phyloP scores from a whole-genome alignment of 2,113 vertebrate species.

The Pavo muticus region DNA sequence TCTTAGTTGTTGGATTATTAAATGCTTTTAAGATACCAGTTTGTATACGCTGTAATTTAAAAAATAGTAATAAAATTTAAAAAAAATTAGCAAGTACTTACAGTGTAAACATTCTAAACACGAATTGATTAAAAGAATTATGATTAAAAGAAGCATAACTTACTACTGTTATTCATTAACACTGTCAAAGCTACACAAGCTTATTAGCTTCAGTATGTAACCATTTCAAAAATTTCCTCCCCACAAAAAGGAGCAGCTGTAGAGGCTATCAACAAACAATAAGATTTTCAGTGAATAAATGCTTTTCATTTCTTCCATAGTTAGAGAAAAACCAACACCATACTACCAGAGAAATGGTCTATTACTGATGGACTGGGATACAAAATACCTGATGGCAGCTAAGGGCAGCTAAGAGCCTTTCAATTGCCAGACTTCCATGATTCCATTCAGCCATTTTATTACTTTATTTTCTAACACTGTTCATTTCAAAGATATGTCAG shows the following conservation, averaged over 20 bases:
- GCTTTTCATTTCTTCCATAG: neutral
- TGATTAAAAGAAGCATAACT: neutral
- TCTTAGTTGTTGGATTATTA: constrained; percentile 97
- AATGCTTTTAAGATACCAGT: constrained; percentile 94
- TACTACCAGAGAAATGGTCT: neutral
- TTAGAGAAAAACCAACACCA: neutral
- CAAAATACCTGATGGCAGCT: neutral
- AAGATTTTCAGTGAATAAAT: neutral
- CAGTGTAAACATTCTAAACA: neutral
- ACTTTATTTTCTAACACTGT: neutral
- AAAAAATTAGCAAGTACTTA: neutral
- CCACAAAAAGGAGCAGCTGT: neutral
- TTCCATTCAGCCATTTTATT: neutral
- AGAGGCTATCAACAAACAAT: neutral
- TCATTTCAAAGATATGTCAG: neutral
- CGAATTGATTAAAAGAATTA: neutral
- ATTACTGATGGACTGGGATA: neutral
- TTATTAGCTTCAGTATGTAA: neutral
- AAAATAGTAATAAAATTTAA: neutral
- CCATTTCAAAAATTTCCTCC: neutral
- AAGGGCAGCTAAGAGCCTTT: neutral
- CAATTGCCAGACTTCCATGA: neutral
- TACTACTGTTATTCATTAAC: neutral
- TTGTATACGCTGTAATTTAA: constrained; percentile 89
- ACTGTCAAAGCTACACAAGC: neutral